Evolutionary conservation across 2,888 invertebrate genomes (phyloP), one percentile per base, ranked within the genome.

Genomic region (Theodoxus fluviatilis): DNA sequence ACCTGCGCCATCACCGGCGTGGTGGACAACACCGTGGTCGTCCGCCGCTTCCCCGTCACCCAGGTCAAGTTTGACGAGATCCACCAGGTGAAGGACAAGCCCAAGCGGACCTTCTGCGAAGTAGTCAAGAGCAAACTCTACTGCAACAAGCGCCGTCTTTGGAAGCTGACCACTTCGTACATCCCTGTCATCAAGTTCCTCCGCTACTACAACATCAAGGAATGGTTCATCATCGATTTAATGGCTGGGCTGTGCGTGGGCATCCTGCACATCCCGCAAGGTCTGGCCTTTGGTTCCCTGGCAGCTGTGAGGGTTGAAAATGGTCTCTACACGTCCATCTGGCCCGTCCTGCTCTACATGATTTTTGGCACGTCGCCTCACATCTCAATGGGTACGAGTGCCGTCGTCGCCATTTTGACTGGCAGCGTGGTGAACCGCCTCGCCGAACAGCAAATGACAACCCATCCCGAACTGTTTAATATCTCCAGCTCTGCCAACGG

Each of bases 261-360:
- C 3, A 80, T 84, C 25, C 75, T 85, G 28, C 84, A 85, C 40
- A 81, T 85, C 31, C 83, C 85, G 4, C 85, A 85, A 71, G 82
- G 81, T 37, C 74, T 83, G 57, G 82, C 81, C 4, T 82, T 82
- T 66, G 81, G 81, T 6, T 69, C 75, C 33, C 76, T 82, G 6
- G 79, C 81, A 4, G 79, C 80, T 0, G 79, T 83, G 3, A 81
- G 80, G 57, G 74, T 80, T 2, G 79, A 81, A 66, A 77, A 81
- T 57, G 83, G 83, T 25, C 74, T 83, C n/a, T 83, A 81, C 68
- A 81, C 83, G 0, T 80, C 82, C 0, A 76, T 83, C 28, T 83
- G 81, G 78, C 81, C 82, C 6, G 77, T 81, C 2, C 64, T 81
- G 28, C 61, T 83, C 22, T 83, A 82, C 68, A 75, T 81, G 33